Evolutionary conservation across 1,140 invertebrate genomes (phyloP).

Genomic region (Drosophila ercepeae): DNA sequence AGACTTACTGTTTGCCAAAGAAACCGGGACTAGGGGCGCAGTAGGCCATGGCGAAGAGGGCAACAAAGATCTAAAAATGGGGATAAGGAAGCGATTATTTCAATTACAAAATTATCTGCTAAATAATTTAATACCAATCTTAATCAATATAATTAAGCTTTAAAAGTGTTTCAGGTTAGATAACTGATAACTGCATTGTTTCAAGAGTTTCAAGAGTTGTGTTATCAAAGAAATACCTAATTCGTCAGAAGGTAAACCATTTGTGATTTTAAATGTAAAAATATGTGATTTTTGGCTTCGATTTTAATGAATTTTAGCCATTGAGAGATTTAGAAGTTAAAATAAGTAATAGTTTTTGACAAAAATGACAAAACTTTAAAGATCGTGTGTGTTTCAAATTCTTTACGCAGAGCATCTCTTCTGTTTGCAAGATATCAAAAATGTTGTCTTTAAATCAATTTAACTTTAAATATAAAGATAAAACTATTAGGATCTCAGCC

Average conservation of each 20-base stretch:
- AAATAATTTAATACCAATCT: not conserved
- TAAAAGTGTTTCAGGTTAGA: conserved; percentile 1
- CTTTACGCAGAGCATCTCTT: too few relatives aligned
- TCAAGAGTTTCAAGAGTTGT: not conserved
- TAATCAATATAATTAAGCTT: conserved; percentile 33
- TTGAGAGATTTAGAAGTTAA: too few relatives aligned
- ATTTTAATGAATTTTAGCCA: not conserved
- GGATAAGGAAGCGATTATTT: conserved; percentile 19
- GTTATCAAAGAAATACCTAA: not conserved
- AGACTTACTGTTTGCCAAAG: conserved; percentile 81
- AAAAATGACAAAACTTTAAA: too few relatives aligned
- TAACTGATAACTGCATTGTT: conserved; percentile 1
- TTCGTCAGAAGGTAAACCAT: not conserved
- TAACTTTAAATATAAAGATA: too few relatives aligned
- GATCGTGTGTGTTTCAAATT: too few relatives aligned
- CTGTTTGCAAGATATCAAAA: too few relatives aligned
- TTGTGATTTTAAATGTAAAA: not conserved
- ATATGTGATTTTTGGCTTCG: not conserved
- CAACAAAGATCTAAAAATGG: conserved; percentile 65
- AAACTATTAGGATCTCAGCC: too few relatives aligned
- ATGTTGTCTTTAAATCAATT: too few relatives aligned
- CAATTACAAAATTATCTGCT: conserved; percentile 1
- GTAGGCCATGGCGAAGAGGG: conserved; percentile 71
- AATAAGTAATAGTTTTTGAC: too few relatives aligned
- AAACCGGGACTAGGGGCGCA: conserved; percentile 72